Evolutionary conservation across 2,797 vertebrate species (phyloP).

Genomic region (Phrynocephalus forsythii): DNA sequence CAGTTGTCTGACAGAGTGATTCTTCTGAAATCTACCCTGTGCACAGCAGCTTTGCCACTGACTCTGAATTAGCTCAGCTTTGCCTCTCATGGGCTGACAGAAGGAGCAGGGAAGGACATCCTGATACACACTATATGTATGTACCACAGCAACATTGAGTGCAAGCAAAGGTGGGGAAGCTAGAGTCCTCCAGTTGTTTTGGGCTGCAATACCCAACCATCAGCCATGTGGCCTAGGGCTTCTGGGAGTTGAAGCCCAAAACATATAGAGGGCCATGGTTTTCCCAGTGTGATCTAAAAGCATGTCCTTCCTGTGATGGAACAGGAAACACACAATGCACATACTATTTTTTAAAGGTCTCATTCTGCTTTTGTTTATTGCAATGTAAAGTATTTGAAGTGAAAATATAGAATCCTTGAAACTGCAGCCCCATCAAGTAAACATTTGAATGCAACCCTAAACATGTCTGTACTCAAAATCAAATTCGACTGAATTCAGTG

Average conservation of each 20-base stretch:
- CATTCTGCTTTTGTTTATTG: not conserved
- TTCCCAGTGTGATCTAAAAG: not conserved
- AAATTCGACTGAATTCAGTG: not conserved
- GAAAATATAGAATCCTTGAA: not conserved
- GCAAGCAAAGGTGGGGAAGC: not conserved
- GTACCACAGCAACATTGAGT: no score
- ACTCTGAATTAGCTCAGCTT: not conserved
- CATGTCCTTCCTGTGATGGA: no score
- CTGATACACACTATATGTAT: not conserved
- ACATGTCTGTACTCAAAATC: not conserved
- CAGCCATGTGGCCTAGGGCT: not conserved
- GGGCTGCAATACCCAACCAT: not conserved
- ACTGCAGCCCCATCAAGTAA: not conserved
- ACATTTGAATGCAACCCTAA: not conserved
- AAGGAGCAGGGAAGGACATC: not conserved
- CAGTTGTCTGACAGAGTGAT: no score
- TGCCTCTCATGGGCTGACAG: not conserved
- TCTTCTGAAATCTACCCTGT: no score
- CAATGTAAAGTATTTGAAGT: not conserved
- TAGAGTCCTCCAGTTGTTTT: not conserved
- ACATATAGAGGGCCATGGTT: not conserved
- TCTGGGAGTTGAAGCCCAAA: not conserved
- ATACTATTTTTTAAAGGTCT: not conserved
- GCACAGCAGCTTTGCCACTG: not conserved
- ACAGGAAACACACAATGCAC: not conserved